These are phyloP conservation scores for Alouatta palliata DNA, from an alignment of 2,113 vertebrate genomes.

Conservation along the genomic window DNA sequence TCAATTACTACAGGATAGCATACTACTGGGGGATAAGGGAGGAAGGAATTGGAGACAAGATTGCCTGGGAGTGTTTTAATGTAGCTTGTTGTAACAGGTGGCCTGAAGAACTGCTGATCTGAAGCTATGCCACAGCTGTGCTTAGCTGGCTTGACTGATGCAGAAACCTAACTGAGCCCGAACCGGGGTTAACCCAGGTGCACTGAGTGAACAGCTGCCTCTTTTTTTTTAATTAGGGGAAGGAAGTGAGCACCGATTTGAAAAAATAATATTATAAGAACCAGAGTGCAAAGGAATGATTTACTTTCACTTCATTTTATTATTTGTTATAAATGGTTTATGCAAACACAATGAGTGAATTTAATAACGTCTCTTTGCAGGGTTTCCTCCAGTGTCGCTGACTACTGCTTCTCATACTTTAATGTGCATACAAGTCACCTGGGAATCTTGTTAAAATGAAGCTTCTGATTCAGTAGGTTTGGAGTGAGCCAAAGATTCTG, in stretches of 20 bases:
- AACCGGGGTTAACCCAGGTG: not conserved
- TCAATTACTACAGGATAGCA: constrained; percentile 45
- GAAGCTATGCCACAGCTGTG: constrained; percentile 43
- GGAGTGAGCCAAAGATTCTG: not conserved
- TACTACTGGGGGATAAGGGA: not conserved
- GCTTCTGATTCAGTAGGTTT: not conserved
- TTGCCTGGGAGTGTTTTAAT: constrained; percentile 35
- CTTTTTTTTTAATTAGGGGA: not conserved
- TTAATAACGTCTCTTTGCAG: not conserved
- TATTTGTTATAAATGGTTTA: constrained; percentile 22
- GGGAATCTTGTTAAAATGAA: not conserved
- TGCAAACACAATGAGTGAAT: not conserved
- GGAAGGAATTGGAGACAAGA: constrained; percentile 38
- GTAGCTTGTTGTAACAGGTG: constrained; percentile 46
- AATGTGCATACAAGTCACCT: not conserved
- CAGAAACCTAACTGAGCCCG: not conserved
- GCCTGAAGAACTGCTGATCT: constrained; percentile 15
- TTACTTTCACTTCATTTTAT: constrained; percentile 11
- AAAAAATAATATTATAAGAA: constrained; percentile 39
- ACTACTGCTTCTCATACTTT: not conserved
- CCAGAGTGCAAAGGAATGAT: not conserved
- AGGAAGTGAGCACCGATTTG: not conserved
- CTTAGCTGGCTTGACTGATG: not conserved
- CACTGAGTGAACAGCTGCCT: constrained; percentile 6
- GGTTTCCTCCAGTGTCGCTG: not conserved